Conservation (phyloP, 1,140 invertebrate species). For the Ericerus pela region DNA sequence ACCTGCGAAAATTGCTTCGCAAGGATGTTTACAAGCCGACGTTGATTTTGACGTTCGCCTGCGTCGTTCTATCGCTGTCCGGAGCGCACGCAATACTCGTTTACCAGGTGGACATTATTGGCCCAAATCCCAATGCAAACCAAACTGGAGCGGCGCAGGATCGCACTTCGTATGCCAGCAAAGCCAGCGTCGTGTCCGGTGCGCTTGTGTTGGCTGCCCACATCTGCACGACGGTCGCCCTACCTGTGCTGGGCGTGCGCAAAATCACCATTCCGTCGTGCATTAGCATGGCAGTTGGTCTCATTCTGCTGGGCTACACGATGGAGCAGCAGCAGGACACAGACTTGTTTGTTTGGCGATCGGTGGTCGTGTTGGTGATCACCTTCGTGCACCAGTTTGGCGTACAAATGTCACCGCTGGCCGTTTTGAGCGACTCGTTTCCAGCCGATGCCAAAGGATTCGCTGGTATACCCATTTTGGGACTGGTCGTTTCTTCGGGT, state of each 20-base stretch:
- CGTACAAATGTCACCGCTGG: conserved; percentile 46
- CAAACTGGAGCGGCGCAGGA: conserved; percentile 26
- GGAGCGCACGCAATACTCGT: conserved; percentile 54
- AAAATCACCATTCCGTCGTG: conserved; percentile 34
- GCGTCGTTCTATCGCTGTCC: conserved; percentile 62
- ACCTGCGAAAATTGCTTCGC: not conserved
- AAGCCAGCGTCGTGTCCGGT: conserved; percentile 35
- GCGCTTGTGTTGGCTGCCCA: conserved; percentile 37
- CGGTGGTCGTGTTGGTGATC: conserved; percentile 28
- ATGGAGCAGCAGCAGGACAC: not conserved
- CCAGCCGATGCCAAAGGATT: conserved; percentile 35
- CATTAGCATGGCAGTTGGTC: too few species aligned
- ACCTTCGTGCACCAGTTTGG: conserved; percentile 38
- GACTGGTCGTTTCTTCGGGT: conserved; percentile 46
- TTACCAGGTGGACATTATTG: conserved; percentile 45
- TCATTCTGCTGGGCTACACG: too few species aligned
- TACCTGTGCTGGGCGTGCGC: conserved; percentile 40
- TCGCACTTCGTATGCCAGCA: conserved; percentile 34
- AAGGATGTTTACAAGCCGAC: conserved; percentile 38
- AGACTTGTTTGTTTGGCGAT: not conserved
- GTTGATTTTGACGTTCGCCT: conserved; percentile 44
- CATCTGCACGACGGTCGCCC: conserved; percentile 36
- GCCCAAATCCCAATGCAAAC: conserved; percentile 31
- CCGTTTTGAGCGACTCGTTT: conserved; percentile 37
- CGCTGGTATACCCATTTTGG: conserved; percentile 41